Percentiles rank a stretch among this genome's conserved stretches.
These are phyloP conservation scores for Coenobita brevimanus DNA, from an alignment of 1,140 invertebrate genomes.

Conservation along the genomic window DNA sequence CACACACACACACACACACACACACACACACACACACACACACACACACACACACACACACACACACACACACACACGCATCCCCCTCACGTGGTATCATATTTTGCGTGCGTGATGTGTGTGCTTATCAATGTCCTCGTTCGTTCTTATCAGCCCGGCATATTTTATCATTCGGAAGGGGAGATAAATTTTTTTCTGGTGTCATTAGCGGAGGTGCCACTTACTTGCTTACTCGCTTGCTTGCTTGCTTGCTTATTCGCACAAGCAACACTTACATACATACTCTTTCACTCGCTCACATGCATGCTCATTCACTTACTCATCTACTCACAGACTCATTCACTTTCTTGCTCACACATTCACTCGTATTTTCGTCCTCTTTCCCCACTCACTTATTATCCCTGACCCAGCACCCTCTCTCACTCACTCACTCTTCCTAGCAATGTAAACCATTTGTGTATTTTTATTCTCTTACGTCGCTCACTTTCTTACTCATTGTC, in stretches of 20 bases:
- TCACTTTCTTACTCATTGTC: too few relatives aligned
- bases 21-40: constrained; percentile 1
- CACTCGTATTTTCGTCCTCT: background rate
- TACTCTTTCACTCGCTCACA: background rate
- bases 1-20: background rate
- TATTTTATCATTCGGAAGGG: too few relatives aligned
- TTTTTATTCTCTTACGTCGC: too few relatives aligned
- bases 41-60: constrained; percentile 1
- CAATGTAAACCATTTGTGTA: too few relatives aligned
- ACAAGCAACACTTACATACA: background rate
- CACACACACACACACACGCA: background rate
- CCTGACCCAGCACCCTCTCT: too few relatives aligned
- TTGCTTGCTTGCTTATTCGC: background rate
- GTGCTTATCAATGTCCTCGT: too few relatives aligned
- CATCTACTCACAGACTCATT: too few relatives aligned
- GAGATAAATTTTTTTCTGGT: too few relatives aligned
- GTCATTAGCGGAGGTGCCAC: too few relatives aligned
- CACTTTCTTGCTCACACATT: too few relatives aligned
- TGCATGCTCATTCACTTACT: background rate
- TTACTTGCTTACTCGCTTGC: background rate
- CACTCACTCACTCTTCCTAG: background rate
- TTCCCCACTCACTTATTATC: background rate
- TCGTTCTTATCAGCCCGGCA: too few relatives aligned
- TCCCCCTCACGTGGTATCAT: background rate
- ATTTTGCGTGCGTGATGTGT: background rate